These are phyloP conservation scores for Galerucella calmariensis DNA, from an alignment of 2,888 invertebrate genomes.

Conservation along the genomic window DNA sequence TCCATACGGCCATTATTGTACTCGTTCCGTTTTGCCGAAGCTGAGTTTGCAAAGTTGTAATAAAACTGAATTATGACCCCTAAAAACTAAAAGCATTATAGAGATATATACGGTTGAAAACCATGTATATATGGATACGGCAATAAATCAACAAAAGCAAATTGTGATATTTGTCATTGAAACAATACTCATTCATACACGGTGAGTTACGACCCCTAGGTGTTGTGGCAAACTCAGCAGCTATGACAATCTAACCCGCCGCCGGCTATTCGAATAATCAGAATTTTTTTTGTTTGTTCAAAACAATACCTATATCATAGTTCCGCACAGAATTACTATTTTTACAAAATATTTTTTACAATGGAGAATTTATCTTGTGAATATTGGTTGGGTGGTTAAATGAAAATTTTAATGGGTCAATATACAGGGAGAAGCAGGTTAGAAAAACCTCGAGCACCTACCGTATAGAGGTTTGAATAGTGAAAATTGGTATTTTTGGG, in stretches of 20 bases:
- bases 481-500: too few species aligned
- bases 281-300: constrained; percentile 12
- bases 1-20: not conserved
- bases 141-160: constrained; percentile 53
- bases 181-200: constrained; percentile 44
- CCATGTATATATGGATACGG: constrained; percentile 30
- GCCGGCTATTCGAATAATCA: constrained; percentile 18
- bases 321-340: not conserved
- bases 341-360: too few species aligned
- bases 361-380: too few species aligned
- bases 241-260: constrained; percentile 14
- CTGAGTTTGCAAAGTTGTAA: constrained; percentile 43
- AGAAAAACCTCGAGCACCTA: too few species aligned
- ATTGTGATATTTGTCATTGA: constrained; percentile 52
- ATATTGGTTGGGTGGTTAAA: too few species aligned
- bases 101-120: constrained; percentile 44
- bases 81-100: constrained; percentile 48
- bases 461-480: too few species aligned
- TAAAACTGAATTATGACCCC: constrained; percentile 46
- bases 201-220: constrained; percentile 32
- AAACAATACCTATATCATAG: constrained; percentile 12
- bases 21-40: constrained; percentile 16
- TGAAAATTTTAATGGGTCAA: too few species aligned
- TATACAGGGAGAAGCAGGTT: too few species aligned
- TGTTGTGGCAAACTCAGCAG: constrained; percentile 32